Conservation (phyloP, 2,888 invertebrate genomes). For the Odontothrips loti region DNA sequence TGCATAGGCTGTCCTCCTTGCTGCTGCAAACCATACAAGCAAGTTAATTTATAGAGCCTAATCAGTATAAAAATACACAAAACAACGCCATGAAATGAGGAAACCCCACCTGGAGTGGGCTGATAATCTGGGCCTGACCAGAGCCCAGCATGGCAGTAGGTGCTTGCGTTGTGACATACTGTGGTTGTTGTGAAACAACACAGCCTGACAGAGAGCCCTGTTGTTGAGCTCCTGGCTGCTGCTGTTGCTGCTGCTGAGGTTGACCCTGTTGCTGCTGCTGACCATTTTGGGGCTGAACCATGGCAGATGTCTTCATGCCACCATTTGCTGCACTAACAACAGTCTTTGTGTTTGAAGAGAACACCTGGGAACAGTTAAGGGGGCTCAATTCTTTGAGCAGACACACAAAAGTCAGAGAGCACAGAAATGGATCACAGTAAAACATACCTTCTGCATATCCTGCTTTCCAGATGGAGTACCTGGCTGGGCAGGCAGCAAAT, state of each 20-base stretch:
- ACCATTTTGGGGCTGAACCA: conserved; percentile 40
- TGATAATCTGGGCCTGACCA: conserved; percentile 66
- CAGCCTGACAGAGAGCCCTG: conserved; percentile 45
- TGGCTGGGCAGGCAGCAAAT: conserved; percentile 60
- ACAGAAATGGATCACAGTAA: neutral
- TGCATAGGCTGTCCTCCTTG: conserved; percentile 58
- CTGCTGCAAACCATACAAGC: conserved; percentile 32
- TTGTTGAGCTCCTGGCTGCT: conserved; percentile 46
- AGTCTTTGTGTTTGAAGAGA: neutral
- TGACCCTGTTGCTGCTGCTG: conserved; percentile 45
- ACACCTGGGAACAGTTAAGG: neutral
- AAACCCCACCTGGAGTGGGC: conserved; percentile 59
- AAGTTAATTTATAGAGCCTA: conserved; percentile 24
- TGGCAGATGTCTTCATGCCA: conserved; percentile 9
- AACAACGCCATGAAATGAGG: conserved; percentile 30
- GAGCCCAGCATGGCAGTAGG: conserved; percentile 45
- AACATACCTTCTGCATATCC: conserved; percentile 63
- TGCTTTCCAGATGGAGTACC: conserved; percentile 51
- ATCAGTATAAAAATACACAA: conserved; percentile 6
- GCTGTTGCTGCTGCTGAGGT: conserved; percentile 50
- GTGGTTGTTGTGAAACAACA: conserved; percentile 47
- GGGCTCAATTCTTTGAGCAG: neutral
- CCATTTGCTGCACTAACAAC: conserved; percentile 15
- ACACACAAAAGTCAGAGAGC: neutral
- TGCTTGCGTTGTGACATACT: conserved; percentile 45